Base-by-base conservation (phyloP, 1,140 invertebrate species). In the Battus philenor region DNA sequence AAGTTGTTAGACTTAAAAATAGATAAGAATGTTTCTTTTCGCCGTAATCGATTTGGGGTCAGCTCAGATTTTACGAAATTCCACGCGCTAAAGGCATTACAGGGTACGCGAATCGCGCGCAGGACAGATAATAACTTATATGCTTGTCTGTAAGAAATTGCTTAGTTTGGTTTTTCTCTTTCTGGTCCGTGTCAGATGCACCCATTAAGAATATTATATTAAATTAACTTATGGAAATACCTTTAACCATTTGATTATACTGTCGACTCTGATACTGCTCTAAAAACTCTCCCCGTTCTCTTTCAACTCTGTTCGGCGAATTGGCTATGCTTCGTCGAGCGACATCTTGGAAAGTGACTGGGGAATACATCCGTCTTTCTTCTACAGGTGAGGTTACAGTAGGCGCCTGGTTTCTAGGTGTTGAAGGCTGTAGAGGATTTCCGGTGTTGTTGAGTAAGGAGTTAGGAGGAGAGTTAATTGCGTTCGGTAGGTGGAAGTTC, bases 291-390 rank as follows among this genome's bases (percentile, higher is more conserved):
- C 76, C 72, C 67, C 69, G 64, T 27, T 67, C 66, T 31, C 71
- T 77, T 4, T 84, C 88, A 59, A 82, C 86, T 50, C 70, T 81
- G 31, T 82, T 86, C 0, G 93, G 93, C 0, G 92, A 94, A 70
- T 91, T 93, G 0, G 90, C 91, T 20, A 92, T 90, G 45, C 93
- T 94, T 13, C 92, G 77, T 3, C 91, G 78, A 0, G 93, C 92
- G 0, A 95, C 92, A 65, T 95, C 94, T 60, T 95, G 92, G 53
- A 95, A 94, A 0, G 93, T 95, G 18, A 95, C 93, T 0, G 94
- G 94, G 0, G 93, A 95, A 76, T 95, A 95, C 36, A 91, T 91
- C 13, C 90, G 81, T 38, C 90, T 85, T 41, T 91, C 90, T 52
- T 91, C 90, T 0, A 51, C 59, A 1, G 79, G 74, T 39, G 73